Base-by-base conservation (phyloP, 1,140 invertebrate species). In the Triops longicaudatus region DNA sequence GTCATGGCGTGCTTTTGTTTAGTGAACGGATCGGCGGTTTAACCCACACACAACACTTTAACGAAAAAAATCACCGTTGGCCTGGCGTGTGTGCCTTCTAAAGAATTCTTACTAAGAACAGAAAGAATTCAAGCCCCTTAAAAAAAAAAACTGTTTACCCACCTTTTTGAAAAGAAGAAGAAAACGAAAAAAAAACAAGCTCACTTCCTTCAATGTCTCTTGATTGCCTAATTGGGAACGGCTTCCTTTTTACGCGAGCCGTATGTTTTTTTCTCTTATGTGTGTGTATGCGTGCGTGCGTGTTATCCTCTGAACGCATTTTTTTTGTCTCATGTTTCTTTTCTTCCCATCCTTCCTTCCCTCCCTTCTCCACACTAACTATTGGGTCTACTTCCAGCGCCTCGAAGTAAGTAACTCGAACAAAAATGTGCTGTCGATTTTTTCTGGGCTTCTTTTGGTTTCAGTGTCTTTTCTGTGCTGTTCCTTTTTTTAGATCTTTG, bases 381-480 rank as follows among this genome's bases (percentile, higher is more conserved):
- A 76, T 79, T 79, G 80, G 79, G 79, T 78, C 78, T 73, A 75
- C 73, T 76, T 77, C 73, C 76, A 80, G 75, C 78, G 11, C 77
- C 76, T 74, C 80, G 78, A 78, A 81, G 80, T 81, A 79, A 81
- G 80, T 81, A 81, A 78, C 73, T 78, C 43, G 7, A 26, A 4
- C 76, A 79, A 76, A 73, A 79, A 79, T 50, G 37, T 50, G 63
- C 74, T 77, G 74, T 76, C 41, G 26, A 75, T 74, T 73, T 79
- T 79, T 81, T 74, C 72, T 37, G 31, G 31, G 31, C 31, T 37
- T 37, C 31, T 37, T 37, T 37, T 37, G 37, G 22, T 12, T 42
- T 42, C 37, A 31, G 74, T 80, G 82, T 78, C 78, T 73, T 74
- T 78, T 71, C 73, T 79, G 80, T 80, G 79, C 77, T 80, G 73